These are phyloP conservation scores for Gastrophryne carolinensis DNA, from an alignment of 2,797 vertebrate species.

Conservation along the genomic window DNA sequence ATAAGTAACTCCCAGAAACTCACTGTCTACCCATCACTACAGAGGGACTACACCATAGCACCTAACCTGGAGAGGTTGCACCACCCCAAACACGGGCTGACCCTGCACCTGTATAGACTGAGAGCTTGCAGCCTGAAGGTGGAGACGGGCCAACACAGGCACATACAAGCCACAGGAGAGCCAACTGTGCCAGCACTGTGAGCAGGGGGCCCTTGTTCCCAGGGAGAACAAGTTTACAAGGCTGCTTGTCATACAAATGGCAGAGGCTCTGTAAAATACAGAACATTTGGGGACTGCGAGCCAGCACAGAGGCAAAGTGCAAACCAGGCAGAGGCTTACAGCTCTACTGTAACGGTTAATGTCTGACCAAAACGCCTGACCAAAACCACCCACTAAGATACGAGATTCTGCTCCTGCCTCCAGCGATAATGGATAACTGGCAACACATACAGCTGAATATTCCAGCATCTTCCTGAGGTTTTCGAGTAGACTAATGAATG, in stretches of 20 bases:
- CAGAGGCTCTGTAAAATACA: neutral
- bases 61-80: no score
- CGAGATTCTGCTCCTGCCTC: neutral
- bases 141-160: neutral
- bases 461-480: neutral
- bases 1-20: no score
- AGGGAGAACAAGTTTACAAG: no score
- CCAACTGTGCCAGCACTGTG: no score
- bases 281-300: neutral
- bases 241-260: neutral
- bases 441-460: neutral
- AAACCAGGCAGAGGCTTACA: neutral
- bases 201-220: no score
- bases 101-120: no score
- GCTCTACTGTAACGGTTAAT: no score
- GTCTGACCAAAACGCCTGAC: neutral
- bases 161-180: no score
- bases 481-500: neutral
- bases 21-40: no score
- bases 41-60: no score
- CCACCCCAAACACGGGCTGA: no score
- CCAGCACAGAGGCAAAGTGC: conserved; percentile 15
- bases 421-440: neutral
- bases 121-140: neutral
- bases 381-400: neutral